Conservation (phyloP, 1,140 invertebrate genomes). For the Drosophila ercepeae region DNA sequence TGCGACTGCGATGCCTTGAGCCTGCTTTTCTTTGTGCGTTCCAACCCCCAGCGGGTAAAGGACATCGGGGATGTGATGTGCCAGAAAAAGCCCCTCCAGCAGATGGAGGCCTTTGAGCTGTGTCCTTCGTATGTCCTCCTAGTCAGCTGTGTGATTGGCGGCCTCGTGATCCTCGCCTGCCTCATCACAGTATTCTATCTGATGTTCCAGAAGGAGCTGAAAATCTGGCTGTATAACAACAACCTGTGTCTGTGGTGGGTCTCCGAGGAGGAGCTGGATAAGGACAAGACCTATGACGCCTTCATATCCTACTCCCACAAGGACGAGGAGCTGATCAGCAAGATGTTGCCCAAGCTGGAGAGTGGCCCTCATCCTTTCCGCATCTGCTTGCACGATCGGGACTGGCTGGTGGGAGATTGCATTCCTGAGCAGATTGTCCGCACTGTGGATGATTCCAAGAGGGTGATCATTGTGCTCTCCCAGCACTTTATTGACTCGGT, state of each 20-base stretch:
- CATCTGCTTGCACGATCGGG: slow-evolving; percentile 91
- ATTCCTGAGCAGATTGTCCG: slow-evolving; percentile 92
- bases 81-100: slow-evolving; percentile 58
- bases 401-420: slow-evolving; percentile 91
- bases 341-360: slow-evolving; percentile 89
- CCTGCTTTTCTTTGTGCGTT: slow-evolving; percentile 86
- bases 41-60: slow-evolving; percentile 74
- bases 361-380: slow-evolving; percentile 85
- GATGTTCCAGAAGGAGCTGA: slow-evolving; percentile 86
- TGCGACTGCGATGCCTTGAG: slow-evolving; percentile 86
- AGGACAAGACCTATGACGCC: slow-evolving; percentile 92
- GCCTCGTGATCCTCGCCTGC: slow-evolving; percentile 84
- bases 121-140: slow-evolving; percentile 83
- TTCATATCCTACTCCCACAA: slow-evolving; percentile 94
- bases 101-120: slow-evolving; percentile 84
- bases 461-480: slow-evolving; percentile 93
- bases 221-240: slow-evolving; percentile 89
- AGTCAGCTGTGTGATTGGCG: slow-evolving; percentile 82
- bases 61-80: slow-evolving; percentile 84
- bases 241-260: slow-evolving; percentile 88
- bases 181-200: slow-evolving; percentile 86
- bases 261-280: slow-evolving; percentile 89
- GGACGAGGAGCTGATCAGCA: slow-evolving; percentile 89
- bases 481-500: slow-evolving; percentile 91
- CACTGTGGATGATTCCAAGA: slow-evolving; percentile 90